Base-by-base conservation (phyloP, 2,888 invertebrate genomes). In the Baccha elongata region DNA sequence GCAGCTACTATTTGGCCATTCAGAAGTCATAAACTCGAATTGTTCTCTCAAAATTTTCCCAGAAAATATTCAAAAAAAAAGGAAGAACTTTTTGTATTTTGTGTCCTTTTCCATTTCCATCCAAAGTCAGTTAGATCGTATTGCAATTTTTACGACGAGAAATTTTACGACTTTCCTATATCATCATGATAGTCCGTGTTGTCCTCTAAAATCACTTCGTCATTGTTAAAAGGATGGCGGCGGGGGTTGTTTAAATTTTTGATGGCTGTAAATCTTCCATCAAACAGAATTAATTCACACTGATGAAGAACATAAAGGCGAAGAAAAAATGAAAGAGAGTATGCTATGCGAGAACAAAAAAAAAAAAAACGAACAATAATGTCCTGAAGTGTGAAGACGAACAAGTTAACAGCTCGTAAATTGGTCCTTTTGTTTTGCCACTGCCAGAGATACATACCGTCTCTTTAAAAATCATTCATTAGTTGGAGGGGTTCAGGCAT, bases 1-100 rank as follows among this genome's bases (percentile, higher is more conserved):
- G 48, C 55, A 40, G 76, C 76, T 83, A 83, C 76, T 73, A 52
- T 76, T 76, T 81, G 76, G 67, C 72, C 76, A 83, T 83, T 83
- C 83, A 83, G 72, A 15, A 76, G 83, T 64, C 67, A 73, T 78
- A 76, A 83, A 83, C 29, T 32, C 26, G 11, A 46, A 55, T 73
- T 53, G 53, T 67, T 32, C 15, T 37, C 32, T 44, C 13, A 10
- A 26, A 46, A 50, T 60, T 26, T 65, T 71, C 71, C 48, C 37
- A 65, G 60, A 74, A 67, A 23, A 13, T 17, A 50, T 10, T n/a
- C 46, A 11, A 13, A 44, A 46, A 23, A 44, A 7, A 23, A 8
- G 15, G 23, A 32, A n/a, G 23, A n/a, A 23, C 29, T 10, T 37
- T 40, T 4, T 23, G 44, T 35, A 6, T 48, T 6, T 53, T 48